Conservation (phyloP, 2,888 invertebrate species). For the Coenonympha glycerion region DNA sequence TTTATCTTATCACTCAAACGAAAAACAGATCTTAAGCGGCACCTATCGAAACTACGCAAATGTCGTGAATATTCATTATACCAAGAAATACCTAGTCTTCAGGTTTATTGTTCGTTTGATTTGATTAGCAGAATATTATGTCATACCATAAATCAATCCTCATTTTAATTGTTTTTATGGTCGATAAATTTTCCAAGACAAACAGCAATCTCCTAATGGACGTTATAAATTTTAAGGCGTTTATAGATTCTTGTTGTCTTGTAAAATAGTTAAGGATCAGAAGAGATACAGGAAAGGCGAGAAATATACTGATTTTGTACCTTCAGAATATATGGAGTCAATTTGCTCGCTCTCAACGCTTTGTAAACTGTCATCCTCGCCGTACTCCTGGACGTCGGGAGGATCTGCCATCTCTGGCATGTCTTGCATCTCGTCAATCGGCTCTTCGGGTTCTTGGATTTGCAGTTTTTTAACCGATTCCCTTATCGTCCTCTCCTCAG, state of each 20-base stretch:
- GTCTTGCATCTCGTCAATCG: constrained; percentile 30
- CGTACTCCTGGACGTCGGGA: constrained; percentile 30
- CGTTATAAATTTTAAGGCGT: not conserved
- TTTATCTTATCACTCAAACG: constrained; percentile 6
- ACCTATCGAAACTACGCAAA: not conserved
- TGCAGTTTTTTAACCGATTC: constrained; percentile 31
- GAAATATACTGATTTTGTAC: constrained; percentile 36
- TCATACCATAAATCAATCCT: not conserved
- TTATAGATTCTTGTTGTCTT: not conserved
- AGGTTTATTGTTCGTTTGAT: not conserved
- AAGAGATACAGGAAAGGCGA: constrained; percentile 9
- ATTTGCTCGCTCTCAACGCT: constrained; percentile 84
- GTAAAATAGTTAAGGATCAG: not conserved
- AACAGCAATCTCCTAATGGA: not conserved
- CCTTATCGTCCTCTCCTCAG: constrained; percentile 40
- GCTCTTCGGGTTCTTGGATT: constrained; percentile 30
- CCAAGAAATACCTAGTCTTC: not conserved
- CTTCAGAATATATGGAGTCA: constrained; percentile 77
- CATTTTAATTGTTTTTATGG: not conserved
- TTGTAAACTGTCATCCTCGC: constrained; percentile 75
- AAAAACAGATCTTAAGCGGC: not conserved
- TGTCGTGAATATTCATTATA: constrained; percentile 7
- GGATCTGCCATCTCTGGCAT: constrained; percentile 34
- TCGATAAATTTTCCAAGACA: not conserved
- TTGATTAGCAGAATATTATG: constrained; percentile 4